These are phyloP conservation scores for Myxocyprinus asiaticus DNA, from an alignment of 2,113 vertebrate genomes.

Conservation along the genomic window DNA sequence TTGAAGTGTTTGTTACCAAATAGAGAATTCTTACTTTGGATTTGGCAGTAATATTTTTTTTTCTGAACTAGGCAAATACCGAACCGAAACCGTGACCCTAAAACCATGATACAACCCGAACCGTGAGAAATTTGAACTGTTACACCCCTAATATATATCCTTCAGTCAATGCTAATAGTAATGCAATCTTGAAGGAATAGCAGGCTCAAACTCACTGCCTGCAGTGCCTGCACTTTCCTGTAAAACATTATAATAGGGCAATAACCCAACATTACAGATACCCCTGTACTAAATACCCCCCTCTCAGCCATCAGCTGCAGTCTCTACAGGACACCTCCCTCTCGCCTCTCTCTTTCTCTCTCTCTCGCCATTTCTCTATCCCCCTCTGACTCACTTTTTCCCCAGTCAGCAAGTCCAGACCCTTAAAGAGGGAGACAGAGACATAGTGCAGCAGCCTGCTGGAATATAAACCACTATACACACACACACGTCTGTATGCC, in stretches of 20 bases:
- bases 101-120: too few relatives aligned
- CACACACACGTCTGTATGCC: constrained; percentile 29
- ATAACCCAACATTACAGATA: constrained; percentile 5
- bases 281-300: neutral
- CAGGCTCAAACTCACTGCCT: neutral
- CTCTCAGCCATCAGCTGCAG: constrained; percentile 6
- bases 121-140: too few relatives aligned
- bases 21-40: too few relatives aligned
- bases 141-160: too few relatives aligned
- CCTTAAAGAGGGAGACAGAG: constrained; percentile 49
- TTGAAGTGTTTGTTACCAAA: too few relatives aligned
- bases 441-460: constrained; percentile 19
- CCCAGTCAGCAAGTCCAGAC: constrained; percentile 46
- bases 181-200: neutral
- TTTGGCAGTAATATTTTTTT: too few relatives aligned
- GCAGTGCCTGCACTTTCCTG: constrained; percentile 4
- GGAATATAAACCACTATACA: constrained; percentile 32
- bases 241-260: constrained; percentile 17
- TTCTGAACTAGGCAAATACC: too few relatives aligned
- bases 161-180: too few relatives aligned
- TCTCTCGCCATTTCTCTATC: neutral
- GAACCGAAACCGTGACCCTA: too few relatives aligned
- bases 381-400: constrained; percentile 50
- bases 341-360: neutral
- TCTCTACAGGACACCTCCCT: neutral